A percentile compares a stretch with the other conserved stretches of the same genome.
These are phyloP conservation scores for Cassiopea andromeda DNA, from an alignment of 30 jellyfish, hydroid and myxozoan genomes.

Conservation along the genomic window DNA sequence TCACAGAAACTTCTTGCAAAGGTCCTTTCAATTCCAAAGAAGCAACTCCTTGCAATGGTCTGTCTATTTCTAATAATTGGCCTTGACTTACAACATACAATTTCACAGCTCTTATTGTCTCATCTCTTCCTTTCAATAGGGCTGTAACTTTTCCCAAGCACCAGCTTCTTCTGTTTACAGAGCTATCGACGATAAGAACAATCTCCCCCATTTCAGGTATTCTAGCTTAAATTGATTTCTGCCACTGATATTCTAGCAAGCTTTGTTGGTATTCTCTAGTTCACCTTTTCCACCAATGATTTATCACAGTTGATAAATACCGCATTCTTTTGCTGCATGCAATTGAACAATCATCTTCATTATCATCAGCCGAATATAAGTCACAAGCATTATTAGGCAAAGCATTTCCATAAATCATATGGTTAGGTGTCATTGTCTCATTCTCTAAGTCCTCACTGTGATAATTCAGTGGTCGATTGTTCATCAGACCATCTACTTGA, in stretches of 20 bases:
- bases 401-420: constrained; percentile 50
- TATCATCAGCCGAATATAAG: background rate
- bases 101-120: too few species aligned
- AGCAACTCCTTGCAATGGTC: constrained; percentile 70
- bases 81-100: constrained; percentile 33
- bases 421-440: constrained; percentile 53
- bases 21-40: constrained; percentile 13
- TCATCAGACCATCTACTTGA: constrained; percentile 64
- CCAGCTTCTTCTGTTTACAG: too few species aligned
- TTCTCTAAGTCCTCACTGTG: constrained; percentile 47
- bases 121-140: too few species aligned
- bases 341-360: constrained; percentile 12
- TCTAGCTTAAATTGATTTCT: too few species aligned
- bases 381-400: constrained; percentile 37
- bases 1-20: background rate
- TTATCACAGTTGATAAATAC: background rate
- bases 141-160: too few species aligned
- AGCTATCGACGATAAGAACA: too few species aligned
- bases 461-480: constrained; percentile 51
- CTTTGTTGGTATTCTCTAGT: too few species aligned
- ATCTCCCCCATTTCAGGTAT: too few species aligned
- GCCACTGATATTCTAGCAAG: too few species aligned
- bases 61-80: constrained; percentile 12
- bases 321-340: constrained; percentile 14
- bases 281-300: too few species aligned